A percentile compares a stretch with the other conserved stretches of the same genome.
phyloP scores from a whole-genome alignment of 2,888 invertebrate species.

The Melolontha melolontha region DNA sequence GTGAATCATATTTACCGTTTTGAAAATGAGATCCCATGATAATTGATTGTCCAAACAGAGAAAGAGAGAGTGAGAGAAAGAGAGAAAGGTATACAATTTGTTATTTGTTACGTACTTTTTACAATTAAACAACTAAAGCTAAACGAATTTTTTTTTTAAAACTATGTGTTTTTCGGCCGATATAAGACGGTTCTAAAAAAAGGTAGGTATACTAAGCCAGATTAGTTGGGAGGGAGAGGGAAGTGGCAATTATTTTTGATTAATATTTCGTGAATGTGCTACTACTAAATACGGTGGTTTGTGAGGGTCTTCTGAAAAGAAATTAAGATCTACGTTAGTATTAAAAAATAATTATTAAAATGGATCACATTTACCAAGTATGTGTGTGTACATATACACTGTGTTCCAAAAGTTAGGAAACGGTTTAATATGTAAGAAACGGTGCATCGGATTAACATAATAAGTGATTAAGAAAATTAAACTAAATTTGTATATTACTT shows the following conservation, averaged over 20 bases:
- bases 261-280: slow-evolving; percentile 35
- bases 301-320: slow-evolving; percentile 45
- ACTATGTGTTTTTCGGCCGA: no score
- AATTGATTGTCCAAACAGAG: slow-evolving; percentile 34
- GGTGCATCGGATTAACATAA: no score
- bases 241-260: not conserved
- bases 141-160: slow-evolving; percentile 23
- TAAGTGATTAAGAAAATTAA: no score
- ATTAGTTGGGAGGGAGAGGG: slow-evolving; percentile 19
- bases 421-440: no score
- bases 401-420: slow-evolving; percentile 7
- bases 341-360: slow-evolving; percentile 15
- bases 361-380: slow-evolving; percentile 7
- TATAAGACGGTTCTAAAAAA: slow-evolving; percentile 17
- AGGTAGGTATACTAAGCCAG: slow-evolving; percentile 19
- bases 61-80: not conserved
- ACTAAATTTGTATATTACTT: no score
- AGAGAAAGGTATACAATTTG: no score
- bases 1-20: slow-evolving; percentile 29
- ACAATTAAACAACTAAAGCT: slow-evolving; percentile 31
- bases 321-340: slow-evolving; percentile 38
- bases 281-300: slow-evolving; percentile 39
- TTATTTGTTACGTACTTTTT: slow-evolving; percentile 1
- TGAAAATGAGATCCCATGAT: slow-evolving; percentile 19
- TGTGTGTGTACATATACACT: not conserved